These are phyloP conservation scores for Malurus splendens DNA, from an alignment of 2,797 vertebrate species.

Conservation along the genomic window DNA sequence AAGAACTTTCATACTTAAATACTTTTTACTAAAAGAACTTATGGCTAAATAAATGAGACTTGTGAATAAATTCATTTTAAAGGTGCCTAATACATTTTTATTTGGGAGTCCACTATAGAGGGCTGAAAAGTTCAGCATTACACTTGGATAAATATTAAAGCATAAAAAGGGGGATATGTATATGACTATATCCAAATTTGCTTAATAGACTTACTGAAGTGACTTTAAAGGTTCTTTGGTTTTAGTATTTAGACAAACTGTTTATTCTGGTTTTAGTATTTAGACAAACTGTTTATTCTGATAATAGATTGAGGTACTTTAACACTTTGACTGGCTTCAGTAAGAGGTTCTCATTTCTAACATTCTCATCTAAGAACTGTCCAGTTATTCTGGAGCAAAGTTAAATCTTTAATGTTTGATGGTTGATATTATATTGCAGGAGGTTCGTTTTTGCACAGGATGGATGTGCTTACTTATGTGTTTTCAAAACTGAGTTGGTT, in stretches of 20 bases:
- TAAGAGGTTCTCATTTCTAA: not conserved
- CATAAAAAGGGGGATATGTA: not conserved
- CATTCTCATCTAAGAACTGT: not conserved
- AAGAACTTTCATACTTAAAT: slow-evolving; percentile 45
- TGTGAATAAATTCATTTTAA: slow-evolving; percentile 60
- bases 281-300: not conserved
- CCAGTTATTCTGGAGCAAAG: not conserved
- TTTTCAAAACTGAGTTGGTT: not conserved
- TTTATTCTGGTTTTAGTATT: not conserved
- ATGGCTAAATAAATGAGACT: slow-evolving; percentile 41
- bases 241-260: not conserved
- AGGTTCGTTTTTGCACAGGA: not conserved
- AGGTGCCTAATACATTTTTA: not conserved
- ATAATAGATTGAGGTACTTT: not conserved
- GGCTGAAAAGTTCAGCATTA: not conserved
- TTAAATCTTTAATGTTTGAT: not conserved
- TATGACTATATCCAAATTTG: not conserved
- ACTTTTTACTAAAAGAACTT: slow-evolving; percentile 46
- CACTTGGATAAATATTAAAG: not conserved
- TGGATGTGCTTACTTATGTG: not conserved
- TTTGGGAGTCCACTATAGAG: not conserved
- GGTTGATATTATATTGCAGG: not conserved
- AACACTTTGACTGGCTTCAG: not conserved
- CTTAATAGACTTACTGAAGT: not conserved
- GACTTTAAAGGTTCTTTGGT: not conserved